Evolutionary conservation across 2,113 vertebrate species (phyloP), one percentile per base, ranked within the genome.

Genomic region (Tachycineta bicolor): DNA sequence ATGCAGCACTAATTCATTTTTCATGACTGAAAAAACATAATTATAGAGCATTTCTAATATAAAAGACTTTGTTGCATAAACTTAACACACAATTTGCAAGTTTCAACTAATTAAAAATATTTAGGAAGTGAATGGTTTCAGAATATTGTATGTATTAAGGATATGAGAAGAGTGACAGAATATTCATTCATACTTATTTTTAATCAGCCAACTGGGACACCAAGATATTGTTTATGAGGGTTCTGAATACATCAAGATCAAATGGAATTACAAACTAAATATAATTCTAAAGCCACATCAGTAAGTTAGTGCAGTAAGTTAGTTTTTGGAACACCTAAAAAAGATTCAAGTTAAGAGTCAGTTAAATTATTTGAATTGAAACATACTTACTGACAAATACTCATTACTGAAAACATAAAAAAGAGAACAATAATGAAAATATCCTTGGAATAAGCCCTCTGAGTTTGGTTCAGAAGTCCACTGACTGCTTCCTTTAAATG

Each of bases 1-100:
- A 97, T 94, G 86, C 94, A 96, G 91, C 91, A 98, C 97, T 98
- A 98, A 97, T 98, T 98, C 97, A 97, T 98, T 98, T 97, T 97
- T 95, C 96, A 96, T 94, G 90, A 97, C 84, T 95, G 86, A 93
- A 96, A 97, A 98, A 98, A 97, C 83, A 23, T 97, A 97, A 98
- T 98, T 97, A 97, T 88, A 96, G 84, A 95, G 68, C 94, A 96
- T 97, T 97, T 97, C 78, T 93, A 97, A 97, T 97, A 97, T 96
- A 97, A 97, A 97, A 96, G 90, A 91, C 77, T 97, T 89, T 83
- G 78, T 77, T 96, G 83, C 90, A 95, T 97, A 92, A 95, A 97
- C 89, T 89, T 96, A 97, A 91, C 83, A 95, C 83, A 93, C 52
- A 96, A 96, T 98, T 96, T 94, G 56, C 77, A 97, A 97, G 96